These are phyloP conservation scores for Esperia sulphurella DNA, from an alignment of 2,888 invertebrate genomes.

Conservation along the genomic window DNA sequence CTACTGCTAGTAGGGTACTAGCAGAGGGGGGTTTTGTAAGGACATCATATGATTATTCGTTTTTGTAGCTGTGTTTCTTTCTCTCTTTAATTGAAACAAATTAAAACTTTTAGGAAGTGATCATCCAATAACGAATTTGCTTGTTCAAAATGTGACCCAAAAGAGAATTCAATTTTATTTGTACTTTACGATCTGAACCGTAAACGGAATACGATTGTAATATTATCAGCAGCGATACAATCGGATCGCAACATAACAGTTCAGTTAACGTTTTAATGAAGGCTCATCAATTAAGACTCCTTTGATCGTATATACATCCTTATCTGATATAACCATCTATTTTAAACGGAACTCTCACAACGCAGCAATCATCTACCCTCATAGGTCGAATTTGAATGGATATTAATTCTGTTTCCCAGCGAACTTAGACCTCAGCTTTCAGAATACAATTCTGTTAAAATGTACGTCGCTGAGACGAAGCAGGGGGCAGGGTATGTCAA, in stretches of 20 bases:
- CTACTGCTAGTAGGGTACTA: too few species aligned
- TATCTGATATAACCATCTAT: constrained; percentile 18
- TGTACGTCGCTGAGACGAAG: constrained; percentile 5
- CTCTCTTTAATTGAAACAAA: too few species aligned
- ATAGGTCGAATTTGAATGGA: constrained; percentile 19
- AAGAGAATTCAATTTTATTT: too few species aligned
- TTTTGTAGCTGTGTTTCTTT: too few species aligned
- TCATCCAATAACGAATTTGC: constrained; percentile 8
- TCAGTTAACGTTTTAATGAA: constrained; percentile 1
- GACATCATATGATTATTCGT: too few species aligned
- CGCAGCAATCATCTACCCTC: constrained; percentile 18
- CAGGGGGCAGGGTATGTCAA: constrained; percentile 21
- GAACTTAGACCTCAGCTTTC: background rate
- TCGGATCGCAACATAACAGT: background rate
- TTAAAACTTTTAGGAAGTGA: too few species aligned
- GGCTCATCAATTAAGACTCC: constrained; percentile 5
- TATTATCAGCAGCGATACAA: background rate
- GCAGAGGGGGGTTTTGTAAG: too few species aligned
- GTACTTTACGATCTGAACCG: too few species aligned
- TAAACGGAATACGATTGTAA: background rate
- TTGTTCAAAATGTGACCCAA: too few species aligned
- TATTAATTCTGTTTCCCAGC: constrained; percentile 2
- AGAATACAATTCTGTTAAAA: background rate
- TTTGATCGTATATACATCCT: constrained; percentile 15
- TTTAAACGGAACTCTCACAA: constrained; percentile 16